Evolutionary conservation across 1,140 invertebrate genomes (phyloP), one percentile per base, ranked within the genome.

Genomic region (Panonychus citri): DNA sequence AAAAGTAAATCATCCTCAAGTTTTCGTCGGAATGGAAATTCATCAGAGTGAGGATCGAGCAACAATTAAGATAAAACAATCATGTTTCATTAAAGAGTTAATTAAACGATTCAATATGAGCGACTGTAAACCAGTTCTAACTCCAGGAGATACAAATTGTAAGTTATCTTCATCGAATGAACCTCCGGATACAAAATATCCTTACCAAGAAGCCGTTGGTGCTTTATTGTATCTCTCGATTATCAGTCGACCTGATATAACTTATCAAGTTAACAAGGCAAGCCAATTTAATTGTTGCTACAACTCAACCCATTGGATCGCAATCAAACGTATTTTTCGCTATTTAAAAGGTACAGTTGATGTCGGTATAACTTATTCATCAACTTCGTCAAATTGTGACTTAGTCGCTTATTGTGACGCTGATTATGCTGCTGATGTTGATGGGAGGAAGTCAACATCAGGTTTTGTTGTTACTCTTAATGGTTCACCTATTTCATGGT

Each of bases 171-270:
- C 15, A 52, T 19, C 19, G 40, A 56, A 10, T 24, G 17, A 50
- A 17, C 40, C 25, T 10, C 17, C 19, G n/a, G 10, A 19, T 17
- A 4, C 17, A 1, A 54, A 46, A 1, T 21, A 55, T 19, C 59
- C 59, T 2, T 62, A 58, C 34, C 59, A 54, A 28, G 49, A 57
- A 26, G 54, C 49, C 1, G 51, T 60, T 34, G 61, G 59, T 1
- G 53, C 19, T 27, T 59, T 75, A 15, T 66, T 71, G 62, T 74
- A 73, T 62, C 53, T 73, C 13, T 53, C 65, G 15, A 58, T 67
- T n/a, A 58, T 62, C 1, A 72, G 70, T 17, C 54, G 72, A 26
- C 73, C 72, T 50, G 73, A 74, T 60, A 70, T 74, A 24, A 57
- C 68, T 2, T 72, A 61, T 63, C 62, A 69, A 26, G 69, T 74